These are phyloP conservation scores for Henricia sp. DNA, from an alignment of 53 echinoderm and acorn worm genomes.

Conservation along the genomic window DNA sequence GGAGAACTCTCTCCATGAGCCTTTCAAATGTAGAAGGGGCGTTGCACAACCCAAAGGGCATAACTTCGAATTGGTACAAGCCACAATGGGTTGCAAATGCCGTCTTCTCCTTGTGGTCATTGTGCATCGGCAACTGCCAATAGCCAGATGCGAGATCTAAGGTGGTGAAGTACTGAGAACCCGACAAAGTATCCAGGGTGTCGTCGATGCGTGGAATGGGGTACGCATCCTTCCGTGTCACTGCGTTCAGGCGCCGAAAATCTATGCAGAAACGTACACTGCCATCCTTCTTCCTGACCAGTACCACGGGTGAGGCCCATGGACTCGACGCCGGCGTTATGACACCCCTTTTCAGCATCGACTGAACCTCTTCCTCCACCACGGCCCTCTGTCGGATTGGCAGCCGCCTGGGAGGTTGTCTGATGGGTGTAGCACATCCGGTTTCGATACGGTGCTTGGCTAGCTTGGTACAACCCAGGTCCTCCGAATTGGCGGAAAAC, in stretches of 20 bases:
- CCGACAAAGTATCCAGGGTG: constrained; percentile 24
- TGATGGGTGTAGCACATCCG: constrained; percentile 20
- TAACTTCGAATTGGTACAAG: constrained; percentile 60
- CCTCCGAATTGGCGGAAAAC: not conserved
- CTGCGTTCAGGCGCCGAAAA: constrained; percentile 18
- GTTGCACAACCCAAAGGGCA: constrained; percentile 61
- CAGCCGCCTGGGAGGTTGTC: constrained; percentile 20
- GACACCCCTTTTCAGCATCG: constrained; percentile 28
- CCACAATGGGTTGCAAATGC: constrained; percentile 60
- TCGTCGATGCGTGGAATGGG: constrained; percentile 41
- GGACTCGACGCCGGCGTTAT: constrained; percentile 20
- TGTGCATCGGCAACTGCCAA: constrained; percentile 51
- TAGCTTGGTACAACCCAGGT: constrained; percentile 19
- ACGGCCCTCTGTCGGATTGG: constrained; percentile 3
- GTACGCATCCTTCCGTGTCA: constrained; percentile 30
- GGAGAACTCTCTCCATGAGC: constrained; percentile 53
- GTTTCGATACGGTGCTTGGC: constrained; percentile 38
- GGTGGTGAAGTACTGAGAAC: constrained; percentile 10
- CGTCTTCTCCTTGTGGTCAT: constrained; percentile 43
- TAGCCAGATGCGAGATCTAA: constrained; percentile 46
- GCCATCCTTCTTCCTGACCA: constrained; percentile 49
- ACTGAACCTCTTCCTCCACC: not conserved
- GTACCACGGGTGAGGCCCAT: constrained; percentile 25
- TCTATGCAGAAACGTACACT: constrained; percentile 19
- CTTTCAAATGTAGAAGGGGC: constrained; percentile 58